These are phyloP conservation scores for Zaprionus bogoriensis DNA, from an alignment of 2,888 invertebrate species.

Conservation along the genomic window DNA sequence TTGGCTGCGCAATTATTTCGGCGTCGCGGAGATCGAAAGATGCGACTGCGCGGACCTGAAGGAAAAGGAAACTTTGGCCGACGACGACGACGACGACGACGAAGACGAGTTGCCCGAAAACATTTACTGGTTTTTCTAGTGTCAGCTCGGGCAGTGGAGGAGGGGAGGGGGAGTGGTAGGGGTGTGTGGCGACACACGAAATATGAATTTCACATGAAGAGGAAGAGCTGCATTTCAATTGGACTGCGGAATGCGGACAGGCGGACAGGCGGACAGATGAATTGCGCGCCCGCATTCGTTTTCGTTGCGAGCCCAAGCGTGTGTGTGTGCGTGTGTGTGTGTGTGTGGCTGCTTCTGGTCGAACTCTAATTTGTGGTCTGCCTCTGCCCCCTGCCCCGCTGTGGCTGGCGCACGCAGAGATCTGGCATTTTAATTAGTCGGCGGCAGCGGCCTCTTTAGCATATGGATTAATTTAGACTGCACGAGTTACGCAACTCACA, in stretches of 20 bases:
- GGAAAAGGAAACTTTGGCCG: conserved; percentile 54
- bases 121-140: conserved; percentile 58
- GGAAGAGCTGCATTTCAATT: conserved; percentile 10
- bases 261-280: neutral
- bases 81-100: neutral
- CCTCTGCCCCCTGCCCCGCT: neutral
- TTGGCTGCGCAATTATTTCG: conserved; percentile 49
- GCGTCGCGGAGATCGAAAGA: conserved; percentile 38
- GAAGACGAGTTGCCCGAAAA: conserved; percentile 39
- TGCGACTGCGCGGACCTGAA: conserved; percentile 41
- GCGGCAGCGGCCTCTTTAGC: conserved; percentile 34
- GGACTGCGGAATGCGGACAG: conserved; percentile 56
- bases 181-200: conserved; percentile 63
- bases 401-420: conserved; percentile 1
- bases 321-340: neutral
- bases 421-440: conserved; percentile 52
- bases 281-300: conserved; percentile 10
- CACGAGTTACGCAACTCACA: conserved; percentile 29
- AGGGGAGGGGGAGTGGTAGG: neutral
- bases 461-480: conserved; percentile 44
- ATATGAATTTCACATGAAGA: conserved; percentile 39
- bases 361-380: conserved; percentile 43
- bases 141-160: conserved; percentile 31
- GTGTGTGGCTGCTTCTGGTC: neutral
- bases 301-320: conserved; percentile 63